These are phyloP conservation scores for Trichonephila inaurata DNA, from an alignment of 1,140 invertebrate genomes.

Conservation along the genomic window DNA sequence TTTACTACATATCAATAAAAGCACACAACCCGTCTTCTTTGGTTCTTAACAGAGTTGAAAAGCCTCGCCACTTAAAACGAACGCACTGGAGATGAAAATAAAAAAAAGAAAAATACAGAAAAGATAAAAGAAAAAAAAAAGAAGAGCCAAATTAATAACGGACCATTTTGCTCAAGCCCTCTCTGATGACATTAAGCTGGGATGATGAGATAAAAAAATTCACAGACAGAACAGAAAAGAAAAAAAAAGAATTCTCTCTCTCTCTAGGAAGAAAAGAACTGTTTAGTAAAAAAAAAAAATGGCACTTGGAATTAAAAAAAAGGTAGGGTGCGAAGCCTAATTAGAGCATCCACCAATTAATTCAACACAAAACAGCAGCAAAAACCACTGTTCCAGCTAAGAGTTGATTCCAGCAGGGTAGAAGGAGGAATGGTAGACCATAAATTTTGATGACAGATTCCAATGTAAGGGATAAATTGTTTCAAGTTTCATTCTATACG, in stretches of 20 bases:
- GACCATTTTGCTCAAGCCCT: conserved; percentile 58
- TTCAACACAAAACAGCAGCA: conserved; percentile 69
- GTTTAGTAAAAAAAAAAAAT: conserved; percentile 14
- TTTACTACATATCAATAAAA: conserved; percentile 61
- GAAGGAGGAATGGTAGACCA: conserved; percentile 31
- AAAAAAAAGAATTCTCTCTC: not conserved
- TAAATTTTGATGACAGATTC: conserved; percentile 74
- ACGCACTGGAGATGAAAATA: not conserved
- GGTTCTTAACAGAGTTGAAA: conserved; percentile 58
- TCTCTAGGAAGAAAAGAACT: conserved; percentile 4
- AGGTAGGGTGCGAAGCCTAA: conserved; percentile 49
- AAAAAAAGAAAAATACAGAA: conserved; percentile 7
- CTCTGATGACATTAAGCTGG: conserved; percentile 68
- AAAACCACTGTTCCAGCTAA: conserved; percentile 62
- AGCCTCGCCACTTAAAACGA: conserved; percentile 62
- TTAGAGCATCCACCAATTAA: conserved; percentile 66
- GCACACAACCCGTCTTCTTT: conserved; percentile 18
- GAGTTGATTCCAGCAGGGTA: conserved; percentile 24
- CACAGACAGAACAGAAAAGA: not conserved
- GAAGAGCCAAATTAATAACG: conserved; percentile 70
- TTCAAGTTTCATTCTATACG: conserved; percentile 31
- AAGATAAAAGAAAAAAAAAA: conserved; percentile 31
- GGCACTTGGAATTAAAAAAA: conserved; percentile 30
- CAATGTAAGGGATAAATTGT: conserved; percentile 72
- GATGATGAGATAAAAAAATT: conserved; percentile 44